Base-by-base conservation (phyloP, 2,888 invertebrate genomes). In the Macrophya alboannulata region DNA sequence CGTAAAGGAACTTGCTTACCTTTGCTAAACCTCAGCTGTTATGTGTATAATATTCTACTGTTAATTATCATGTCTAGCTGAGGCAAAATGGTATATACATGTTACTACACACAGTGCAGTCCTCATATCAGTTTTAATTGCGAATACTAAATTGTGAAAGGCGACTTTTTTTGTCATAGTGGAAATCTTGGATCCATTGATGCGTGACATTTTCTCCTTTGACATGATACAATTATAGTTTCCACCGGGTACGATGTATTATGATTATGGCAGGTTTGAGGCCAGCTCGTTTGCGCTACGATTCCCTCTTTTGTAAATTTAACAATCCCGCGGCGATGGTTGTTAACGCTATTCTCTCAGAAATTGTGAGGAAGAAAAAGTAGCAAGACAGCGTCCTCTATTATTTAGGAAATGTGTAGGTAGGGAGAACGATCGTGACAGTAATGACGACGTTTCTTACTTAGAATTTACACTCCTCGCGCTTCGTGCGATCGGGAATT, bases 21-120 rank as follows among this genome's bases (percentile, higher is more conserved):
- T 74, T 74, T 74, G n/a, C 43, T 55, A 6, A 55, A 55, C 55
- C 55, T 55, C n/a, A n/a, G n/a, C 17, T 55, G 55, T 55, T 6
- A 55, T n/a, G 31, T 31, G 31, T 31, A 55, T 8, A 55, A 55
- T 55, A n/a, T n/a, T 55, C 55, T 17, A n/a, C 55, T n/a, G 17
- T 8, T 31, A 31, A 31, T 31, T n/a, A 51, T 51, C 51, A 5
- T 51, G 17, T n/a, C 51, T 6, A 6, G 6, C 43, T 51, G 55
- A 55, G 8, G 6, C n/a, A n/a, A 55, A 55, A 55, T 55, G 6
- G n/a, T 55, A n/a, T 55, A n/a, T 31, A 31, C 31, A 3, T 55
- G n/a, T n/a, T 55, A 55, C n/a, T n/a, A n/a, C 55, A 55, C 55
- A n/a, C 55, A 9, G 4, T 8, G 55, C n/a, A 31, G 31, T 31